phyloP scores from a whole-genome alignment of 2,797 vertebrate species.

The Botia almorhae region DNA sequence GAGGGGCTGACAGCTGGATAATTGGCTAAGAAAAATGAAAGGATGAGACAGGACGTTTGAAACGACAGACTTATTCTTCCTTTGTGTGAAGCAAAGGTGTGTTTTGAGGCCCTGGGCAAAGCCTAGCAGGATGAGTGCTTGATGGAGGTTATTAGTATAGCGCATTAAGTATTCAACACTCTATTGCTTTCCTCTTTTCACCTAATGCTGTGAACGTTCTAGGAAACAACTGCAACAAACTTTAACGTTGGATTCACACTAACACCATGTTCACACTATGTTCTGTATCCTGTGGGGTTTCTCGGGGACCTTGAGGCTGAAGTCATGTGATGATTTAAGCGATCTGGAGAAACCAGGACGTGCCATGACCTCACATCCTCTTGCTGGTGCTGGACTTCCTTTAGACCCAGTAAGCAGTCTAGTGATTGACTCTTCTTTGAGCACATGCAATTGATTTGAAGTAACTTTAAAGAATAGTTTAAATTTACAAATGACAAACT shows the following conservation, averaged over 20 bases:
- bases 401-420: background rate
- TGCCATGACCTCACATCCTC: constrained; percentile 48
- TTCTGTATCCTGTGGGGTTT: constrained; percentile 55
- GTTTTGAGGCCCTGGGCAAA: constrained; percentile 14
- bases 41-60: constrained; percentile 13
- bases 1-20: constrained; percentile 16
- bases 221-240: constrained; percentile 77
- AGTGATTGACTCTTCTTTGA: background rate
- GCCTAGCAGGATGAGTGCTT: constrained; percentile 40
- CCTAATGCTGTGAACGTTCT: constrained; percentile 60
- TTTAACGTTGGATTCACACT: constrained; percentile 45
- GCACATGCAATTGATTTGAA: background rate
- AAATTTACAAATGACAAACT: background rate
- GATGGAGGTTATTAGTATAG: constrained; percentile 20
- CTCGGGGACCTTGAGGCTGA: constrained; percentile 15
- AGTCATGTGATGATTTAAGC: constrained; percentile 26
- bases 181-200: constrained; percentile 65
- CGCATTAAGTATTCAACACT: constrained; percentile 67
- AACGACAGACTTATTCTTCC: constrained; percentile 28
- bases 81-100: constrained; percentile 22
- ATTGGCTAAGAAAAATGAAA: constrained; percentile 18
- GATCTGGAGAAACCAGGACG: constrained; percentile 47
- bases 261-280: constrained; percentile 55
- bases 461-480: background rate
- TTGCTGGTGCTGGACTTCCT: constrained; percentile 8